phyloP scores from a whole-genome alignment of 2,797 vertebrate genomes.

The Coranthus polyacanthus region DNA sequence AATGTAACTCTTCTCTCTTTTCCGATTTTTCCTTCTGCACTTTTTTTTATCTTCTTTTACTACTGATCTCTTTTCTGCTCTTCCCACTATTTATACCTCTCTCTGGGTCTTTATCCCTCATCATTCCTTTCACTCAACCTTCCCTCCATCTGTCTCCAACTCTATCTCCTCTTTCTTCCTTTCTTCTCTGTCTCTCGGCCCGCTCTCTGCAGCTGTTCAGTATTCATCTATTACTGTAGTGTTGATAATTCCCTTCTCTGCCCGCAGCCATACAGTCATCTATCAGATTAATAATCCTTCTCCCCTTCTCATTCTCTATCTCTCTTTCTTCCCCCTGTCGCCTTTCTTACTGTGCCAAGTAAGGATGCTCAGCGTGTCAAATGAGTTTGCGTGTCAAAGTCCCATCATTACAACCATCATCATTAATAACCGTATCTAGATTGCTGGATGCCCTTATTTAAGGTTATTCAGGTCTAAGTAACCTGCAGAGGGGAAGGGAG shows the following conservation, averaged over 20 bases:
- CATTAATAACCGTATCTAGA: conserved; percentile 73
- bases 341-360: conserved; percentile 59
- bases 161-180: conserved; percentile 40
- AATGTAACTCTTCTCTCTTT: conserved; percentile 69
- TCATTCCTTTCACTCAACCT: conserved; percentile 69
- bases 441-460: conserved; percentile 72
- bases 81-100: conserved; percentile 72
- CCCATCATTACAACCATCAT: conserved; percentile 76
- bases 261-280: conserved; percentile 85
- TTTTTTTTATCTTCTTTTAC: conserved; percentile 52
- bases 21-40: conserved; percentile 49
- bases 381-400: conserved; percentile 79
- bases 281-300: conserved; percentile 86
- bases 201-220: conserved; percentile 81
- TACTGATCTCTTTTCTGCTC: conserved; percentile 65
- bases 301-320: conserved; percentile 56
- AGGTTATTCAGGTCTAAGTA: conserved; percentile 74
- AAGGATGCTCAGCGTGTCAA: conserved; percentile 73
- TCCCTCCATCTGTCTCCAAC: conserved; percentile 70
- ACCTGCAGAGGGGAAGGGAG: conserved; percentile 45
- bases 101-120: conserved; percentile 68
- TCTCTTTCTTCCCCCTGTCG: conserved; percentile 20
- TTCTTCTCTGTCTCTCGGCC: conserved; percentile 45
- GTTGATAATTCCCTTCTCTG: conserved; percentile 85
- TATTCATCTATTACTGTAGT: conserved; percentile 87